Evolutionary conservation across 2,888 invertebrate species (phyloP), one percentile per base, ranked within the genome.

Genomic region (Anaspis maculata): DNA sequence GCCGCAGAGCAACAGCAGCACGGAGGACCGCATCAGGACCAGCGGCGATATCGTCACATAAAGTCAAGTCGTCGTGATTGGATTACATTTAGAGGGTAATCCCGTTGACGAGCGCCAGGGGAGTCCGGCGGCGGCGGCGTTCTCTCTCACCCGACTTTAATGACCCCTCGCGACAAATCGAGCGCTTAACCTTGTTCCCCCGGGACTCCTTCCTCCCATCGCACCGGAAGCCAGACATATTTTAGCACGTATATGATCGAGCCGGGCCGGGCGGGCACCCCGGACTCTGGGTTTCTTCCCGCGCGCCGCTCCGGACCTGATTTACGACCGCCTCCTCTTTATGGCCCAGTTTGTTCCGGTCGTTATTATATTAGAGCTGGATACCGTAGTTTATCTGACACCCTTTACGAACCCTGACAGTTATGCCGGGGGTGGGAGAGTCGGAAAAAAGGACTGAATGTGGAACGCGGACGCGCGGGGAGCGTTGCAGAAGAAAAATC

Each of bases 241-340:
- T 60, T 61, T 57, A 58, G 53, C 57, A 52, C 56, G 52, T 53
- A 54, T 54, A 54, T 54, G 54, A 55, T 55, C 50, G 42, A 4
- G 4, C 6, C 6, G 4, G 34, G 44, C 42, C 41, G 44, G n/a
- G n/a, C n/a, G n/a, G n/a, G n/a, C n/a, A n/a, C n/a, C n/a, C n/a
- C n/a, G n/a, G n/a, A n/a, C n/a, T n/a, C n/a, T n/a, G n/a, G n/a
- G n/a, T n/a, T n/a, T n/a, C n/a, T n/a, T n/a, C n/a, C n/a, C n/a
- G n/a, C 40, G 42, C 6, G 6, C 24, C 10, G 44, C 42, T 44
- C 41, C 42, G 41, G 44, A 27, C 63, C 70, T 74, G 75, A 75
- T 74, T 74, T 75, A 74, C 73, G 68, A 70, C 66, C 69, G 70
- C 70, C 71, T 70, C 71, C 73, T 74, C 72, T 74, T 75, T 75